A percentile compares a stretch with the other conserved stretches of the same genome.
phyloP scores from a whole-genome alignment of 2,113 vertebrate species.

The Mixornis gularis region DNA sequence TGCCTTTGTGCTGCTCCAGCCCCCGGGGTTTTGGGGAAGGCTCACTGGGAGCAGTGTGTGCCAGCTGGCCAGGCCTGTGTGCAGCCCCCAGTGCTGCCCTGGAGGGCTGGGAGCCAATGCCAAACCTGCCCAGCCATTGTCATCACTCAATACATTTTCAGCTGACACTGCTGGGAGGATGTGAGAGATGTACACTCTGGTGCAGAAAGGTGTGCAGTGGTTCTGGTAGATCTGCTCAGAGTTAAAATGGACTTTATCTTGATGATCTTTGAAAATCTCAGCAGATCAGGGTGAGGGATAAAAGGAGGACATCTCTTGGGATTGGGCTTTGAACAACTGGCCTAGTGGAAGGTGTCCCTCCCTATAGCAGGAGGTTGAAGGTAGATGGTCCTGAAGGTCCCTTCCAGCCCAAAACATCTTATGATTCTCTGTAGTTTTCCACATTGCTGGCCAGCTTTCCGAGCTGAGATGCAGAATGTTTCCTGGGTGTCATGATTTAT shows the following conservation, averaged over 20 bases:
- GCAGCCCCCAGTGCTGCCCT: not conserved
- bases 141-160: not conserved
- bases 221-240: not conserved
- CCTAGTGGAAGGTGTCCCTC: not conserved
- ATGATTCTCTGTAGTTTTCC: not conserved
- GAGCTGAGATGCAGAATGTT: not conserved
- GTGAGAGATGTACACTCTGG: fast-evolving
- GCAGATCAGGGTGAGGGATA: not conserved
- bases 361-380: not conserved
- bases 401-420: not conserved
- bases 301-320: not conserved
- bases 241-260: not conserved
- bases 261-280: not conserved
- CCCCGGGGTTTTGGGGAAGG: not conserved
- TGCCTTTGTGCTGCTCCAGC: conserved; percentile 13
- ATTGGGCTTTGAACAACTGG: not conserved
- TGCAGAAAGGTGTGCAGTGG: not conserved
- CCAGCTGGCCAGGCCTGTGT: not conserved
- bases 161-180: not conserved
- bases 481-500: fast-evolving
- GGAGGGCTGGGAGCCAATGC: not conserved
- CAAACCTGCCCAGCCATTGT: not conserved
- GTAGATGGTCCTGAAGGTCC: not conserved
- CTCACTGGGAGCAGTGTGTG: fast-evolving
- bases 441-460: not conserved